Base-by-base conservation (phyloP, 2,113 vertebrate genomes). In the Brachirus orientalis region DNA sequence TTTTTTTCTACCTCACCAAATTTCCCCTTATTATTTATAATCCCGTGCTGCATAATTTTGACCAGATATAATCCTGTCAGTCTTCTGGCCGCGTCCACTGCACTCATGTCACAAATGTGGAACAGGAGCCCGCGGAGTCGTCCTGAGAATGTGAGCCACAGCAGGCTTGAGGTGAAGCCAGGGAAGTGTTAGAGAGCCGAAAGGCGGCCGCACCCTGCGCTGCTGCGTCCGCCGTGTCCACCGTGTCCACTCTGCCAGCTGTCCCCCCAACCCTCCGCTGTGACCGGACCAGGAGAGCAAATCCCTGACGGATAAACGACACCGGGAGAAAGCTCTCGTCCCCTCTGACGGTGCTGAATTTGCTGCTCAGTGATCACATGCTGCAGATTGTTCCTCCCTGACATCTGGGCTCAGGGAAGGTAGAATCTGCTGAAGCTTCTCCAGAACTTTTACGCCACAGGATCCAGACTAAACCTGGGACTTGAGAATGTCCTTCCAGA, bases 101-200 rank as follows among this genome's bases (percentile, higher is more conserved):
- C 60, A 61, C 54, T 36, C 51, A 66, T 71, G 54, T 84, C 41
- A 50, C 61, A 78, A 60, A 60, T 33, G 46, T 60, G 38, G 38
- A 79, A 54, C n/a, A 44, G 46, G n/a, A 73, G 18, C 10, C 67
- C 45, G 53, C 18, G 69, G 45, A 71, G 40, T 33, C 17, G 46
- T 58, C 46, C 69, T 55, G 56, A 50, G 48, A 80, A 89, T 53
- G 62, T 64, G 50, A 74, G 66, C 64, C 61, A 53, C 66, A 37
- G 40, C 83, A 77, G 38, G 58, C 50, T 68, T 83, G 70, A 83
- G 60, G 59, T 40, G 56, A 71, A 52, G 78, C 73, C 75, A 86
- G 73, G 57, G 40, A 13, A 58, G 40, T 47, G 55, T 79, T 53
- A 74, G 68, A 55, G 11, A 43, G 40, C 40, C 40, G 14, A 4